These are phyloP conservation scores for Lutraria lutraria DNA, from an alignment of 2,888 invertebrate genomes.

Conservation along the genomic window DNA sequence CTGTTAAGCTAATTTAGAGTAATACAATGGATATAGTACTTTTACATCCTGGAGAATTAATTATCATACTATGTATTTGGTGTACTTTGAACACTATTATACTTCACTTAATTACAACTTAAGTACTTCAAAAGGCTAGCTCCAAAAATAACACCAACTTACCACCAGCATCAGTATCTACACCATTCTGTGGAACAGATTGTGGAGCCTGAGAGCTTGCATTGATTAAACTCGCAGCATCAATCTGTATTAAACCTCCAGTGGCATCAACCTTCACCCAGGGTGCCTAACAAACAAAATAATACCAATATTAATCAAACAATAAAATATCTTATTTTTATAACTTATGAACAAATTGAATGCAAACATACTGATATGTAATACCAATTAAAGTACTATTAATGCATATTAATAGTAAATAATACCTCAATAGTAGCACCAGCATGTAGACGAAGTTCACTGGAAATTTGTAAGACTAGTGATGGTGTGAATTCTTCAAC, in stretches of 20 bases:
- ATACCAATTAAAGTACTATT: too few species aligned
- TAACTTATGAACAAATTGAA: too few species aligned
- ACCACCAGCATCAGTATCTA: slow-evolving; percentile 75
- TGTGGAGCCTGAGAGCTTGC: slow-evolving; percentile 69
- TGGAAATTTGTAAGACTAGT: slow-evolving; percentile 64
- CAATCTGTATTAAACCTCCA: slow-evolving; percentile 69
- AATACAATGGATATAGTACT: too few species aligned
- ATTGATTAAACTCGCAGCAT: slow-evolving; percentile 76
- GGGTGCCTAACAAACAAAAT: slow-evolving; percentile 66
- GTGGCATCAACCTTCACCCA: slow-evolving; percentile 73
- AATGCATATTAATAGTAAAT: too few species aligned
- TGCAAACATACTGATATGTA: too few species aligned
- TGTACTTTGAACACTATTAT: too few species aligned
- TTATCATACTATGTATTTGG: too few species aligned
- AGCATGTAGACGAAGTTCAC: slow-evolving; percentile 74
- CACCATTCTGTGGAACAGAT: slow-evolving; percentile 72
- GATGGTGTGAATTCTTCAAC: slow-evolving; percentile 71
- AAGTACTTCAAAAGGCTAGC: too few species aligned
- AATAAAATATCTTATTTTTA: too few species aligned
- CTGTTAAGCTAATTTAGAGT: too few species aligned
- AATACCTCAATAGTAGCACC: slow-evolving; percentile 75
- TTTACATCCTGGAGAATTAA: too few species aligned
- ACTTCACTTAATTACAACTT: too few species aligned
- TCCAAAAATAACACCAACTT: background rate
- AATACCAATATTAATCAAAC: background rate